Conservation (phyloP, 2,888 invertebrate species). For the Chirona hameri region DNA sequence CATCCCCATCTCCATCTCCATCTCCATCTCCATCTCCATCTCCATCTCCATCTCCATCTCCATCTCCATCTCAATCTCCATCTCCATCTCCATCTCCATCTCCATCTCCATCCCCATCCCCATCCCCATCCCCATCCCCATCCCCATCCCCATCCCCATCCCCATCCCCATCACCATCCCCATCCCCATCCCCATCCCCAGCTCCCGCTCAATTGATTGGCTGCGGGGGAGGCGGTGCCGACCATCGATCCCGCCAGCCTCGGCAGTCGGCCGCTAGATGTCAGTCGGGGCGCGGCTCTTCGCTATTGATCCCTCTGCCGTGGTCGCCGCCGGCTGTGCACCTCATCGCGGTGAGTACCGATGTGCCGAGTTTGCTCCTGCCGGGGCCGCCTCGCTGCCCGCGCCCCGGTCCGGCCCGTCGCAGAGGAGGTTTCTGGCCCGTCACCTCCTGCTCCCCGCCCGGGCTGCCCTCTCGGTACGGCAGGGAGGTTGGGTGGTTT, state of each 20-base stretch:
- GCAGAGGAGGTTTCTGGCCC: background rate
- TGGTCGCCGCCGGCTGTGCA: background rate
- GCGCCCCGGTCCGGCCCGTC: too few species aligned
- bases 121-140: background rate
- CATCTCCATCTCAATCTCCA: too few species aligned
- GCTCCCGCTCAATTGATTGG: background rate
- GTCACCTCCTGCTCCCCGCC: background rate
- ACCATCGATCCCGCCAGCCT: background rate
- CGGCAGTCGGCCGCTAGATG: background rate
- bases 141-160: background rate
- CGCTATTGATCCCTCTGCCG: background rate
- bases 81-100: too few species aligned
- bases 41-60: too few species aligned
- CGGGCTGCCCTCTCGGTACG: too few species aligned
- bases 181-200: background rate
- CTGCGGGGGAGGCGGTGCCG: conserved; percentile 31
- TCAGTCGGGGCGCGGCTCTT: background rate
- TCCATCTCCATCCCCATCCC: background rate
- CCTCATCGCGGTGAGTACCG: background rate
- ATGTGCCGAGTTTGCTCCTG: background rate
- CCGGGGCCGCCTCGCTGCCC: background rate
- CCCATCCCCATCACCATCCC: too few species aligned
- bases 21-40: too few species aligned
- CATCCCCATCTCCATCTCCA: too few species aligned
- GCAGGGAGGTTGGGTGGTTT: too few species aligned